Conservation (phyloP, 1,140 invertebrate genomes). For the Coptotermes formosanus region DNA sequence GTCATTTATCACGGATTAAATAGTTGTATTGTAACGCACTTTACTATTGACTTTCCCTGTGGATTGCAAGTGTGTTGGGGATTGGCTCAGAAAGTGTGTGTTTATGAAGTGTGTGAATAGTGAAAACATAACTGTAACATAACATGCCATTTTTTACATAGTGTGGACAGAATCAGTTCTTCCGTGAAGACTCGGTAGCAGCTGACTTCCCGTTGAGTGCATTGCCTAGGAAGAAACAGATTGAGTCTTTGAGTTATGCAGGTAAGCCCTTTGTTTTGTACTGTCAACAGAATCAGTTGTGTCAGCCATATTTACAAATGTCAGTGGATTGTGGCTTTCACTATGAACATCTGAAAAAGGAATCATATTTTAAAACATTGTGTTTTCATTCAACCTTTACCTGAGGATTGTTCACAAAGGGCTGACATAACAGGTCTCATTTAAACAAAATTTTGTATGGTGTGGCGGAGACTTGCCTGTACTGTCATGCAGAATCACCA, state of each 20-base stretch:
- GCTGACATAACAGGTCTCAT: not conserved
- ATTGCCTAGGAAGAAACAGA: too few species aligned
- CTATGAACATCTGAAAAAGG: not conserved
- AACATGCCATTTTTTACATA: not conserved
- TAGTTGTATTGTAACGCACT: not conserved
- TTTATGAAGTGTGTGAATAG: not conserved
- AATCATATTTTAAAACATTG: not conserved
- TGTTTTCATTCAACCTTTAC: not conserved
- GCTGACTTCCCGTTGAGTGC: too few species aligned
- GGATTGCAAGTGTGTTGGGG: not conserved
- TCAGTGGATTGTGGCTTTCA: not conserved
- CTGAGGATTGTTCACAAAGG: not conserved
- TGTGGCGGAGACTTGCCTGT: too few species aligned
- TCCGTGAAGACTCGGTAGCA: not conserved
- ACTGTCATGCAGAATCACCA: too few species aligned
- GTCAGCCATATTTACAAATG: not conserved
- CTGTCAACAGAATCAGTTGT: not conserved
- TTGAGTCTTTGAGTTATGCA: too few species aligned
- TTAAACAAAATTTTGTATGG: not conserved
- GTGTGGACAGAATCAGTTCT: not conserved
- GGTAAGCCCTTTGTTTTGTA: not conserved
- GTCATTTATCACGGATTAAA: not conserved
- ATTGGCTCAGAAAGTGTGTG: not conserved
- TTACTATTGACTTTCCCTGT: not conserved
- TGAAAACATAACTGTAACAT: too few species aligned